These are phyloP conservation scores for Hucho hucho DNA, from an alignment of 2,113 vertebrate species.

Conservation along the genomic window DNA sequence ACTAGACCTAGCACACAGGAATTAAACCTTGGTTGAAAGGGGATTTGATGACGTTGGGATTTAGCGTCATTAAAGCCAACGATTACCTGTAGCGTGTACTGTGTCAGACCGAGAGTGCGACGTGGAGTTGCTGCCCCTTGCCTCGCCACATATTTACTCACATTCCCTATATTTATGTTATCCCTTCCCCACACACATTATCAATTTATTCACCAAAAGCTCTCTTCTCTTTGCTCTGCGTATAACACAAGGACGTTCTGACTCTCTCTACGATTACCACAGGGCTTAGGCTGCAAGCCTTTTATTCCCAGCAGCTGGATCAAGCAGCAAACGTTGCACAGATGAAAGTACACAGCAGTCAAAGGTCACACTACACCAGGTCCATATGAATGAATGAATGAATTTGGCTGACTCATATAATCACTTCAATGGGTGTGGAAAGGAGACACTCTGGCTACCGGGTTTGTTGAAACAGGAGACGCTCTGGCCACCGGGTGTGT, in stretches of 20 bases:
- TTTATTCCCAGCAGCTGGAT: constrained; percentile 64
- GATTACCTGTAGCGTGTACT: constrained; percentile 34
- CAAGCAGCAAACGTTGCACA: constrained; percentile 55
- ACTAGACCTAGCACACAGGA: constrained; percentile 42
- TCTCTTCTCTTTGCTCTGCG: constrained; percentile 13
- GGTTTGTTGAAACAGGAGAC: too few species aligned
- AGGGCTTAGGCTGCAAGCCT: constrained; percentile 68
- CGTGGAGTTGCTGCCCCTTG: background rate
- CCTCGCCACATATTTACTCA: background rate
- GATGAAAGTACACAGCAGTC: constrained; percentile 9
- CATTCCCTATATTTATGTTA: background rate
- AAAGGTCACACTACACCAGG: constrained; percentile 19
- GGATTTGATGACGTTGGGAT: constrained; percentile 51
- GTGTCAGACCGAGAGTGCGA: background rate
- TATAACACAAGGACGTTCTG: constrained; percentile 56
- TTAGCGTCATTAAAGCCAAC: constrained; percentile 49
- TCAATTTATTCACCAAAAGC: background rate
- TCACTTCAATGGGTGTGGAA: background rate
- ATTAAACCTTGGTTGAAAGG: constrained; percentile 58
- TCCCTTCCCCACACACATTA: background rate
- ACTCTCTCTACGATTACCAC: constrained; percentile 67
- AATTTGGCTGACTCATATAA: background rate
- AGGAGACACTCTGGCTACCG: too few species aligned
- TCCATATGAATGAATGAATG: background rate
- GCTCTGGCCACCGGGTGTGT: too few species aligned